Conservation (phyloP, 2,888 invertebrate genomes). For the Steinernema hermaphroditum region DNA sequence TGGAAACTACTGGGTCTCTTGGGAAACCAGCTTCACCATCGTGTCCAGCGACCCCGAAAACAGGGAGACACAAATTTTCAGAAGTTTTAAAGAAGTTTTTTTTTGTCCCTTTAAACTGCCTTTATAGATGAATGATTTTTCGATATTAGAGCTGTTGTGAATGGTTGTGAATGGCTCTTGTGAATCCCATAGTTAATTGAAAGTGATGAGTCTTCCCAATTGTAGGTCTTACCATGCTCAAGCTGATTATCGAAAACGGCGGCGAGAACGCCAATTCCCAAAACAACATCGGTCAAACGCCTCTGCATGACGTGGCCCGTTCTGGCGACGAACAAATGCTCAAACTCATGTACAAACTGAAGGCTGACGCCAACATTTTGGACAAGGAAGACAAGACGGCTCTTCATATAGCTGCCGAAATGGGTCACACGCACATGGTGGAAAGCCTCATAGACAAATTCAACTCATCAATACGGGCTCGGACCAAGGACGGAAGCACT, state of each 20-base stretch:
- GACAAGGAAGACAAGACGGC: slow-evolving; percentile 82
- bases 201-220: too few species aligned
- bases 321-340: slow-evolving; percentile 91
- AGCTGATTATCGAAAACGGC: slow-evolving; percentile 55
- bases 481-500: slow-evolving; percentile 83
- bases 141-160: too few species aligned
- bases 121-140: too few species aligned
- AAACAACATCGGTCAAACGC: slow-evolving; percentile 90
- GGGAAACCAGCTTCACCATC: too few species aligned
- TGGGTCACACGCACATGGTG: slow-evolving; percentile 91
- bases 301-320: slow-evolving; percentile 90
- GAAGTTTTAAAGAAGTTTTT: too few species aligned
- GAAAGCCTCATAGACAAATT: slow-evolving; percentile 95
- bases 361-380: slow-evolving; percentile 81
- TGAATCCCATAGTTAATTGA: too few species aligned
- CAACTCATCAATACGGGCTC: slow-evolving; percentile 77
- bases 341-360: slow-evolving; percentile 90
- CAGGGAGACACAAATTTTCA: too few species aligned
- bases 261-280: slow-evolving; percentile 88
- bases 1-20: too few species aligned
- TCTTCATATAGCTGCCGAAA: slow-evolving; percentile 94
- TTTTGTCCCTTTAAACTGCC: too few species aligned
- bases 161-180: too few species aligned
- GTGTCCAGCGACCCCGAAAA: too few species aligned
- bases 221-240: slow-evolving; percentile 40